phyloP scores from a whole-genome alignment of 2,888 invertebrate species.

The Drosophila pseudotalamancana region DNA sequence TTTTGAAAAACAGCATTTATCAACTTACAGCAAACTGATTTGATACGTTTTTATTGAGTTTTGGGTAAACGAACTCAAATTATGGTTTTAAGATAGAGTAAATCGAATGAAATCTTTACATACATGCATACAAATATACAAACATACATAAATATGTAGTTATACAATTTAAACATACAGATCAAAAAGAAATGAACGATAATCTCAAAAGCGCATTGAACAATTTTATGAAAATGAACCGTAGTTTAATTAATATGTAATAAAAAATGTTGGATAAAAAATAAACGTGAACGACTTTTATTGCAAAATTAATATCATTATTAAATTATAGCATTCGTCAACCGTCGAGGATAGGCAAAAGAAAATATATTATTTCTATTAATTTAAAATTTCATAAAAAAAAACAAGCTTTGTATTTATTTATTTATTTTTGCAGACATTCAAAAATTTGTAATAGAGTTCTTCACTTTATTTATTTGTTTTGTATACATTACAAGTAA shows the following conservation, averaged over 20 bases:
- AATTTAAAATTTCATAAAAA: too few species aligned
- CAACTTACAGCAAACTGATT: too few species aligned
- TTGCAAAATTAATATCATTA: background rate
- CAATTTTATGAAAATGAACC: conserved; percentile 68
- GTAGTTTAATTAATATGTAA: conserved; percentile 69
- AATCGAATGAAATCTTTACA: conserved; percentile 56
- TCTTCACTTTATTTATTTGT: conserved; percentile 27
- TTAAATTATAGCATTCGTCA: background rate
- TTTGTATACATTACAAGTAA: conserved; percentile 47
- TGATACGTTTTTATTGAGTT: conserved; percentile 12
- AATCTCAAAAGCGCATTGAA: conserved; percentile 68
- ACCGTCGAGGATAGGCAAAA: background rate
- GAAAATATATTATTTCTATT: too few species aligned
- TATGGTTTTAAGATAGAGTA: conserved; percentile 40
- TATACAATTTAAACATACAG: conserved; percentile 53
- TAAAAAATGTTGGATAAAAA: conserved; percentile 73
- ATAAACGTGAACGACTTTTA: conserved; percentile 1
- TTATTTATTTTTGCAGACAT: background rate
- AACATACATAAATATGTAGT: conserved; percentile 55
- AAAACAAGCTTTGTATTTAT: too few species aligned
- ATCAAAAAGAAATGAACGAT: conserved; percentile 36
- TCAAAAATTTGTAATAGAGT: too few species aligned
- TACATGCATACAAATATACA: conserved; percentile 52
- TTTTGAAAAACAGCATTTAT: background rate
- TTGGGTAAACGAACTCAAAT: conserved; percentile 3